Evolutionary conservation across 2,797 vertebrate genomes (phyloP).

Genomic region (Sciaenops ocellatus): DNA sequence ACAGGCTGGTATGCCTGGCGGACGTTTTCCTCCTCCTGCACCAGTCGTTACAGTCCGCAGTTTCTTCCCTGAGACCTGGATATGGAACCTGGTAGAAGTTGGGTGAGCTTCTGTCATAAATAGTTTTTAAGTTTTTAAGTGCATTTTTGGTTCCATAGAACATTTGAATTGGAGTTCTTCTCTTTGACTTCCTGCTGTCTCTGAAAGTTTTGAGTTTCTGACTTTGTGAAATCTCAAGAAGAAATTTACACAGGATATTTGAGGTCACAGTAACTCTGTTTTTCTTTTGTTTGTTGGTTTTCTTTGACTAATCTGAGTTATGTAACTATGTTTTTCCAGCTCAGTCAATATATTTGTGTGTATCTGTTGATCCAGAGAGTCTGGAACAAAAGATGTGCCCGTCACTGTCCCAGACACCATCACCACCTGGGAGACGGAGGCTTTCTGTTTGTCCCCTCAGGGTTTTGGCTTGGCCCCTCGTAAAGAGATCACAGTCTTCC

Average conservation of each 20-base stretch:
- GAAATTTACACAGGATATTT: too few relatives aligned
- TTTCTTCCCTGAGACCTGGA: constrained; percentile 85
- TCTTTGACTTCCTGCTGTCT: too few relatives aligned
- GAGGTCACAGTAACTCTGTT: too few relatives aligned
- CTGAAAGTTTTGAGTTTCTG: too few relatives aligned
- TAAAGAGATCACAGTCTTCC: constrained; percentile 81
- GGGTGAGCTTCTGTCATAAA: constrained; percentile 69
- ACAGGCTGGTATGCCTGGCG: too few relatives aligned
- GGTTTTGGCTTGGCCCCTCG: constrained; percentile 86
- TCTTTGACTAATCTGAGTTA: too few relatives aligned
- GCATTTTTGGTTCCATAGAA: too few relatives aligned
- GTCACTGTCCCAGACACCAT: constrained; percentile 83
- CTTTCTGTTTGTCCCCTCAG: constrained; percentile 78
- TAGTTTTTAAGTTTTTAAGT: too few relatives aligned
- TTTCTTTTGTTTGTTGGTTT: not conserved
- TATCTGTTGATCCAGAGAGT: constrained; percentile 66
- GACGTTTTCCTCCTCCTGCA: fast-evolving
- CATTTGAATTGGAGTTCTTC: too few relatives aligned
- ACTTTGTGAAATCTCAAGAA: too few relatives aligned
- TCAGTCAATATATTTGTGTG: not conserved
- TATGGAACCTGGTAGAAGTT: constrained; percentile 81
- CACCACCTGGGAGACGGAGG: constrained; percentile 84
- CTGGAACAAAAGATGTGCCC: constrained; percentile 66
- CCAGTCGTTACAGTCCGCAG: constrained; percentile 63
- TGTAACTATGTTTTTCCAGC: too few relatives aligned